Evolutionary conservation across 2,888 invertebrate genomes (phyloP), one percentile per base, ranked within the genome.

Genomic region (Odontothrips loti): DNA sequence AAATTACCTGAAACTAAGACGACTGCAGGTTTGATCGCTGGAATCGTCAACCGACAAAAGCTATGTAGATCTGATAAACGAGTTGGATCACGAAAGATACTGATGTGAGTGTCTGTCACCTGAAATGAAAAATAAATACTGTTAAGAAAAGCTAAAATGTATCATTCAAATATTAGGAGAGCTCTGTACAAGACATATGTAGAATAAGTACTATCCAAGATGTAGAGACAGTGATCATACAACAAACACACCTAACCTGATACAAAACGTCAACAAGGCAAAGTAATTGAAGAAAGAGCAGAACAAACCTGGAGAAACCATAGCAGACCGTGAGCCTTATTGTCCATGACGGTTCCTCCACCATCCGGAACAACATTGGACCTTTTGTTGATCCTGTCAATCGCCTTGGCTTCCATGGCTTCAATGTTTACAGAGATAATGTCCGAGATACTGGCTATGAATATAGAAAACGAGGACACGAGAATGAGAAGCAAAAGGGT

Each of bases 81-180:
- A 15, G 90, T 89, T 75, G 90, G 90, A 86, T 95, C 95, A 85
- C 92, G 90, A 87, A 95, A 96, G 87, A 94, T 92, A 87, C 96
- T 96, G 83, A 97, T 92, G 87, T 97, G 97, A 83, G 96, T 91
- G 87, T 97, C 97, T 82, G 95, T 94, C 85, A 97, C 93, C 96
- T 96, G 87, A 80, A 89, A 88, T 58, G 4, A 75, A 27, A 75
- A 75, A 27, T 10, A 12, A 82, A 80, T 84, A 84, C 80, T 83
- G 82, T 82, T 82, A 63, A 80, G 51, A 80, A 68, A 81, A 58
- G 34, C 78, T 34, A 15, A 79, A 79, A 47, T 81, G 68, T 34
- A 29, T 79, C 3, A 79, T 51, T 79, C n/a, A 63, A 81, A 80
- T 48, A 82, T 51, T 15, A 48, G 15, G 10, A 15, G 15, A 48